These are phyloP conservation scores for Simalia tracyae DNA, from an alignment of 2,797 vertebrate species.

Conservation along the genomic window DNA sequence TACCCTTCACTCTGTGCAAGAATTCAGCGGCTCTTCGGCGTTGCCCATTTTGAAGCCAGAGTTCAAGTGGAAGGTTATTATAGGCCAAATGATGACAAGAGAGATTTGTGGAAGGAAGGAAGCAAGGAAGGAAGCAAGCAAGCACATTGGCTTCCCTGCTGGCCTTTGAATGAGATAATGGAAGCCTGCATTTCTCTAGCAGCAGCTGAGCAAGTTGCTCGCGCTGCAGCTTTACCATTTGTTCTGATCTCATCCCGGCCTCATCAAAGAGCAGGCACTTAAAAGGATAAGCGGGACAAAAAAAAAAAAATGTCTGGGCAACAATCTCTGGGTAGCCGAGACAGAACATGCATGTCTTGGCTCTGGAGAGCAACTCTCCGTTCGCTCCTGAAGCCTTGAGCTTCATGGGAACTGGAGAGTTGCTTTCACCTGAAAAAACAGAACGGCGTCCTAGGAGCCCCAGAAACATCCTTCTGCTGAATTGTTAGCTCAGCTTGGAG, in stretches of 20 bases:
- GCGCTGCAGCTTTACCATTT: not conserved
- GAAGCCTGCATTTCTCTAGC: not conserved
- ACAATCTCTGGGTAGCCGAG: not conserved
- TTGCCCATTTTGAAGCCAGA: not conserved
- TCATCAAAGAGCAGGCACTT: slow-evolving; percentile 10
- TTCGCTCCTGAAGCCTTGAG: not conserved
- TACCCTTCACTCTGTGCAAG: not conserved
- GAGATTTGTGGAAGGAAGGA: slow-evolving; percentile 18
- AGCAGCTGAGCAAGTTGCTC: not conserved
- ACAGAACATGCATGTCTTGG: not conserved
- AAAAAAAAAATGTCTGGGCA: not conserved
- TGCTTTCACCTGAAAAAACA: no score
- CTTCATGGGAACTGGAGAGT: not conserved
- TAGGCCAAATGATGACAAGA: slow-evolving; percentile 4
- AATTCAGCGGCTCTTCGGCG: not conserved
- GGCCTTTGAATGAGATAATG: slow-evolving; percentile 10
- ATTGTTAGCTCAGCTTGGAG: not conserved
- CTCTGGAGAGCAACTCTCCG: not conserved
- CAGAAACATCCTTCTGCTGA: not conserved
- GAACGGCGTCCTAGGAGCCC: fast-evolving
- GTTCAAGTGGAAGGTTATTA: slow-evolving; percentile 23
- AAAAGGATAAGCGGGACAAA: not conserved
- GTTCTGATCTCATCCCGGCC: slow-evolving; percentile 17
- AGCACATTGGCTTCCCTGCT: not conserved
- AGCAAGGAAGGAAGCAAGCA: not conserved